A percentile compares a stretch with the other conserved stretches of the same genome.
These are phyloP conservation scores for Lasioglossum calceatum DNA, from an alignment of 2,888 invertebrate genomes.

Conservation along the genomic window DNA sequence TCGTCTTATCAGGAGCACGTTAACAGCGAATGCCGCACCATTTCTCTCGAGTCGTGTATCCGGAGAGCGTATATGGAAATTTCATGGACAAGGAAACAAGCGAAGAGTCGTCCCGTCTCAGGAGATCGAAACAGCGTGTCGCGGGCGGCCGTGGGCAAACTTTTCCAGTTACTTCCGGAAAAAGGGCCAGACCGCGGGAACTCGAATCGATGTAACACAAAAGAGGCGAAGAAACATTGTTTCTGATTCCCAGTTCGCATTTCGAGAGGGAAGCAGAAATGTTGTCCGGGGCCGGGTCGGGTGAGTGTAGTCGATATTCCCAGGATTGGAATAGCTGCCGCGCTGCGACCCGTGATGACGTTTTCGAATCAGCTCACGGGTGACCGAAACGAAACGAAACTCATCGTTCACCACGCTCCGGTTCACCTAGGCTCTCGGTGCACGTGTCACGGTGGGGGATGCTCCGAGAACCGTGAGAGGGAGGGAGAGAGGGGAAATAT, in stretches of 20 bases:
- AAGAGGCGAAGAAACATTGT: not conserved
- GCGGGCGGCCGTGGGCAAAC: not conserved
- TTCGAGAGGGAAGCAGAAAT: slow-evolving; percentile 25
- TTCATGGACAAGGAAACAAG: not conserved
- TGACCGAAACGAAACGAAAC: slow-evolving; percentile 63
- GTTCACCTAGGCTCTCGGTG: slow-evolving; percentile 55
- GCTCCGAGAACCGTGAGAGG: not conserved
- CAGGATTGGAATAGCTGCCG: slow-evolving; percentile 57
- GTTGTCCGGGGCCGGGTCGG: slow-evolving; percentile 14
- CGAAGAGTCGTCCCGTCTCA: not conserved
- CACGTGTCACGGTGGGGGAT: not conserved
- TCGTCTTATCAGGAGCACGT: not conserved
- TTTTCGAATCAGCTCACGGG: slow-evolving; percentile 66
- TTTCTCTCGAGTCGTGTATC: not conserved
- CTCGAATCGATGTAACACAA: not conserved
- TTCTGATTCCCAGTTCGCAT: not conserved
- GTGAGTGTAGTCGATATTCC: slow-evolving; percentile 41
- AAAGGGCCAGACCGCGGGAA: not conserved
- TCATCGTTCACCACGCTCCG: slow-evolving; percentile 61
- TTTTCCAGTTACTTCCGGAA: slow-evolving; percentile 1
- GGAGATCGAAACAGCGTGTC: not conserved
- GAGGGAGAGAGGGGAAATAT: not conserved
- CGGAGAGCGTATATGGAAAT: not conserved
- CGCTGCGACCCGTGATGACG: slow-evolving; percentile 61
- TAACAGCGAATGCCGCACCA: not conserved